A percentile compares a stretch with the other conserved stretches of the same genome.
phyloP scores from a whole-genome alignment of 2,113 vertebrate species.

The Pomatorhinus ruficollis region DNA sequence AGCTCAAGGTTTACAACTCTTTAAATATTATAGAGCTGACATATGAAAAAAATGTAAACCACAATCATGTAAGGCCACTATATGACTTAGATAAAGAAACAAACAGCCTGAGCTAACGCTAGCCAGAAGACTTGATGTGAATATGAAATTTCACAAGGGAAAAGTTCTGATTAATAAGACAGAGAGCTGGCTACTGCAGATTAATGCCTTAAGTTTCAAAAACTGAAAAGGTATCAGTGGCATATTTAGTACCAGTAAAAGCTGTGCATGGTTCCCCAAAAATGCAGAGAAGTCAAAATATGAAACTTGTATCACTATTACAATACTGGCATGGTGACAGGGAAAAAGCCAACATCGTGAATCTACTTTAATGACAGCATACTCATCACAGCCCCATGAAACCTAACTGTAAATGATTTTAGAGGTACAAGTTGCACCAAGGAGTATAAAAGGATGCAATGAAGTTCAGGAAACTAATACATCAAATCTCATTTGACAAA shows the following conservation, averaged over 20 bases:
- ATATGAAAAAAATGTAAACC: not conserved
- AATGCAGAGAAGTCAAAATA: not conserved
- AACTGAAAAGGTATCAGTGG: not conserved
- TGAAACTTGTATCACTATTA: not conserved
- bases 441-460: not conserved
- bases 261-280: not conserved
- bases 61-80: not conserved
- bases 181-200: not conserved
- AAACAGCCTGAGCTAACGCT: not conserved
- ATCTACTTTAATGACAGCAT: not conserved
- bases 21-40: not conserved
- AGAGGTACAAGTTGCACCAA: not conserved
- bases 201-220: not conserved
- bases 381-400: not conserved
- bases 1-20: not conserved
- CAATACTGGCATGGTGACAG: not conserved
- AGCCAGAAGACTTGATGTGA: not conserved
- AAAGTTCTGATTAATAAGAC: not conserved
- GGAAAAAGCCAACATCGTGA: accelerated
- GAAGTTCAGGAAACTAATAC: not conserved
- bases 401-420: not conserved
- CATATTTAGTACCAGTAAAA: not conserved
- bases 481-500: not conserved
- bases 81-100: not conserved
- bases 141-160: not conserved